phyloP scores from a whole-genome alignment of 2,113 vertebrate species.

The Eonycteris spelaea region DNA sequence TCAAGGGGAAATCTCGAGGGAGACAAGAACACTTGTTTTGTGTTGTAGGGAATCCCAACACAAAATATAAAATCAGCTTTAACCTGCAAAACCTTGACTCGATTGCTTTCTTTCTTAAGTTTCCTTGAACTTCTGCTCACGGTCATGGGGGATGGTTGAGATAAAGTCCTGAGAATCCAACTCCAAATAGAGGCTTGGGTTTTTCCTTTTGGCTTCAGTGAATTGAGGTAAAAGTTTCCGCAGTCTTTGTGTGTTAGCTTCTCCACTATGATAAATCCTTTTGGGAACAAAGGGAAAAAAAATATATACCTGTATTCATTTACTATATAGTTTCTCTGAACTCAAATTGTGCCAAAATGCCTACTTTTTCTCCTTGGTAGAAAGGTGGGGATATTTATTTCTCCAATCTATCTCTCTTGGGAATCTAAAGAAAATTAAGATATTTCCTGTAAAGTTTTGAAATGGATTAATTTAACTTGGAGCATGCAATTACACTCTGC shows the following conservation, averaged over 20 bases:
- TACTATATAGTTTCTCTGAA: background rate
- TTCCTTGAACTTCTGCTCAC: background rate
- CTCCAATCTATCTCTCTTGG: background rate
- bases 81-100: background rate
- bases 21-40: background rate
- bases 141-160: background rate
- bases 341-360: background rate
- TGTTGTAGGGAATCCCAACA: background rate
- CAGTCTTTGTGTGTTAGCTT: background rate
- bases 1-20: background rate
- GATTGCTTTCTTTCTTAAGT: background rate
- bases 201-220: background rate
- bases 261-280: background rate
- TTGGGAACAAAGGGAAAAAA: background rate
- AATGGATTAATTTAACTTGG: constrained; percentile 38
- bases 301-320: background rate
- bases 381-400: constrained; percentile 43
- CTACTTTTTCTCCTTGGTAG: background rate
- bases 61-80: background rate
- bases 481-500: background rate
- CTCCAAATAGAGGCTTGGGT: background rate
- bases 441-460: constrained; percentile 29
- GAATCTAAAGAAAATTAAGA: constrained; percentile 54
- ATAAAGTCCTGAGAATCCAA: background rate
- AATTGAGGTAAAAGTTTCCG: background rate